Conservation (phyloP, 2,888 invertebrate species). For the Troides oblongomaculatus region DNA sequence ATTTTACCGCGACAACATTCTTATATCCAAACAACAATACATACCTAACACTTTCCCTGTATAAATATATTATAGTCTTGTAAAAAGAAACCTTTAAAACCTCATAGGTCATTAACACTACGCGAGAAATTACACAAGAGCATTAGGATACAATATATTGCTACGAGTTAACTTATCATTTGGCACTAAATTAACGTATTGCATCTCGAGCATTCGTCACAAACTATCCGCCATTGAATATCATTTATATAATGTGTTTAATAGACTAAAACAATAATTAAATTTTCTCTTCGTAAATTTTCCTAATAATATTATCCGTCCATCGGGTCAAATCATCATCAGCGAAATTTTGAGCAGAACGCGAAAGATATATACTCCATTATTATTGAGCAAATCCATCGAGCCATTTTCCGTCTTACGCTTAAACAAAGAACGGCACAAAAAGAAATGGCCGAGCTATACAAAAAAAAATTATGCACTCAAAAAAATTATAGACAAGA, state of each 20-base stretch:
- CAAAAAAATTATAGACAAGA: slow-evolving; percentile 68
- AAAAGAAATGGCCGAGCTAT: slow-evolving; percentile 47
- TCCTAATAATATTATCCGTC: slow-evolving; percentile 63
- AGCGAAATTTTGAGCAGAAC: slow-evolving; percentile 47
- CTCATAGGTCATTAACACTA: slow-evolving; percentile 78
- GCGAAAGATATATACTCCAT: slow-evolving; percentile 58
- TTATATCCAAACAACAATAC: slow-evolving; percentile 74
- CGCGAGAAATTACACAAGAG: slow-evolving; percentile 77
- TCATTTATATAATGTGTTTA: slow-evolving; percentile 58
- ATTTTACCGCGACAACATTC: slow-evolving; percentile 76
- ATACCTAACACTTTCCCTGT: slow-evolving; percentile 79
- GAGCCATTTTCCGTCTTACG: slow-evolving; percentile 32
- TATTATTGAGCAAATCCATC: slow-evolving; percentile 66
- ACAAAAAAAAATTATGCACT: slow-evolving; percentile 39
- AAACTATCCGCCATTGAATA: slow-evolving; percentile 67
- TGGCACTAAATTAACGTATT: slow-evolving; percentile 81
- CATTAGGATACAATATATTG: slow-evolving; percentile 77
- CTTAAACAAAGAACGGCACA: slow-evolving; percentile 28
- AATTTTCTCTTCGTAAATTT: slow-evolving; percentile 51
- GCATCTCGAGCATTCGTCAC: slow-evolving; percentile 76
- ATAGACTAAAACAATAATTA: slow-evolving; percentile 63
- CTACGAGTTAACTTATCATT: slow-evolving; percentile 80
- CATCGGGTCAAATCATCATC: slow-evolving; percentile 58
- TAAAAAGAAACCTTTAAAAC: slow-evolving; percentile 77
- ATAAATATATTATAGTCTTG: slow-evolving; percentile 79